Evolutionary conservation across 2,113 vertebrate species (phyloP).

Genomic region (Pantherophis guttatus): DNA sequence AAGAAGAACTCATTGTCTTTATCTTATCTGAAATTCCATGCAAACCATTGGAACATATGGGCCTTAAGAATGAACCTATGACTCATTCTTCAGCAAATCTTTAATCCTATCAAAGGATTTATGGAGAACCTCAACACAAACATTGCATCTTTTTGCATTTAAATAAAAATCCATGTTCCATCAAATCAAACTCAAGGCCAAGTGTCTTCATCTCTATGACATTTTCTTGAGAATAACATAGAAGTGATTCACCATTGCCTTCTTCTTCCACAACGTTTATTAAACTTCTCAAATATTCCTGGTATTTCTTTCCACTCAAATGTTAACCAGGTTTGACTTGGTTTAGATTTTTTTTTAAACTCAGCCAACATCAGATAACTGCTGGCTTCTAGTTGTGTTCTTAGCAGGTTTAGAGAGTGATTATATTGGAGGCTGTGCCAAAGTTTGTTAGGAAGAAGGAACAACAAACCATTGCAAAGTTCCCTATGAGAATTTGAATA

Average conservation of each 20-base stretch:
- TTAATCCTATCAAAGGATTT: not conserved
- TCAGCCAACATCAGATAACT: not conserved
- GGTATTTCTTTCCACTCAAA: not conserved
- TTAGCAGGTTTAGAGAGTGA: not conserved
- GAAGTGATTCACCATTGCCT: not conserved
- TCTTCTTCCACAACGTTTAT: not conserved
- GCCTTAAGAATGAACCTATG: not conserved
- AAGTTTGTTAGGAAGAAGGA: not conserved
- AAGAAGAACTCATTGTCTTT: not conserved
- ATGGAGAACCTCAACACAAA: not conserved
- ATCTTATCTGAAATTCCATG: not conserved
- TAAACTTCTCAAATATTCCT: not conserved
- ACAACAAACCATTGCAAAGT: not conserved
- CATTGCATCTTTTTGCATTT: not conserved
- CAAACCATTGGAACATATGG: not conserved
- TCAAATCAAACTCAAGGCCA: not conserved
- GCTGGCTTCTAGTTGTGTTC: not conserved
- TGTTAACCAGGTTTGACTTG: not conserved
- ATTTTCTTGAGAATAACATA: not conserved
- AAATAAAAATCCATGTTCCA: not conserved
- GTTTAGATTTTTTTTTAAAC: not conserved
- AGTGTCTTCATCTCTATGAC: not conserved
- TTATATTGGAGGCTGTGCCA: not conserved
- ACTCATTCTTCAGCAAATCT: not conserved
- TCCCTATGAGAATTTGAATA: not conserved